Evolutionary conservation across 2,113 vertebrate genomes (phyloP).

Genomic region (Anser cygnoides): DNA sequence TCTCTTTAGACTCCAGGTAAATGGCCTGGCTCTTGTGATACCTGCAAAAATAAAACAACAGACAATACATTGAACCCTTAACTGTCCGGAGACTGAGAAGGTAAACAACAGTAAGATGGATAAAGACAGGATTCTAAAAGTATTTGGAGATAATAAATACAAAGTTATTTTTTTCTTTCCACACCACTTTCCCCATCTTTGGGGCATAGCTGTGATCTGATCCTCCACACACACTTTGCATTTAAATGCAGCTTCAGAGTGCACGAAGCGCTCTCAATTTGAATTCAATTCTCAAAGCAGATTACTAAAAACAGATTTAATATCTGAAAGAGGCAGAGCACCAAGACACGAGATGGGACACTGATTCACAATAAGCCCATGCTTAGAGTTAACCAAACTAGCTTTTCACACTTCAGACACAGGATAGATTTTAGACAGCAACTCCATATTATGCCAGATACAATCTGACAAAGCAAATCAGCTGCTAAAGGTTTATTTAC

Average conservation of each 20-base stretch:
- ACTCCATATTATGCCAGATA: neutral
- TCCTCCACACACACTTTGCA: neutral
- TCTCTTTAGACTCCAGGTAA: slow-evolving; percentile 98
- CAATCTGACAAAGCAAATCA: neutral
- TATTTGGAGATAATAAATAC: neutral
- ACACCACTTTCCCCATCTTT: neutral
- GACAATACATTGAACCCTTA: neutral
- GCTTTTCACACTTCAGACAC: neutral
- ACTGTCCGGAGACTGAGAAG: neutral
- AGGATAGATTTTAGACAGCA: neutral
- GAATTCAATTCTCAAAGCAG: neutral
- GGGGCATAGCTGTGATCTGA: neutral
- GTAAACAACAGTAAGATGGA: neutral
- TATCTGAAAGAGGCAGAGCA: neutral
- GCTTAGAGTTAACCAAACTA: neutral
- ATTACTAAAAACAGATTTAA: neutral
- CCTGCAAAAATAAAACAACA: slow-evolving; percentile 71
- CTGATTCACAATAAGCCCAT: neutral
- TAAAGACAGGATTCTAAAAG: neutral
- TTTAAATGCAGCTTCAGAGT: neutral
- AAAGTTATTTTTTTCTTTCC: neutral
- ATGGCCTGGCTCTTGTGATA: slow-evolving; percentile 99
- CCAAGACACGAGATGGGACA: neutral
- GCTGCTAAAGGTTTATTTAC: neutral
- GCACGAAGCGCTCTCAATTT: neutral